Conservation (phyloP, 1,140 invertebrate genomes). For the Leucophenga varia region DNA sequence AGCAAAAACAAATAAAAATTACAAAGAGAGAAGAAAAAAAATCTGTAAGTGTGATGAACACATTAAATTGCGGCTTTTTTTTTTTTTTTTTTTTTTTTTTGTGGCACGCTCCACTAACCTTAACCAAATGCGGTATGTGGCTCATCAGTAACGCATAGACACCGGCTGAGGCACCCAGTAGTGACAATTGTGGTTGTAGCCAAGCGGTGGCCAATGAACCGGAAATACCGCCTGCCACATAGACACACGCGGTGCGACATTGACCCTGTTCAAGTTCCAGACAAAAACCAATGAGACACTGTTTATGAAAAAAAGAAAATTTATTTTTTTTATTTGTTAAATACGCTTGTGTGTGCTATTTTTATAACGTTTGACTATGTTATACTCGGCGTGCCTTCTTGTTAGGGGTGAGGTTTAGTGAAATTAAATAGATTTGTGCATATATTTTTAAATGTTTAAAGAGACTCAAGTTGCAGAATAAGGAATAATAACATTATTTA, state of each 20-base stretch:
- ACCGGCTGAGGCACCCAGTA: conserved; percentile 92
- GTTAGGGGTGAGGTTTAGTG: too few species aligned
- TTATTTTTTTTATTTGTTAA: too few species aligned
- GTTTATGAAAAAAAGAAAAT: too few species aligned
- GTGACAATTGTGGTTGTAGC: conserved; percentile 73
- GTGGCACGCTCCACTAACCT: conserved; percentile 63
- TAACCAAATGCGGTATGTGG: conserved; percentile 84
- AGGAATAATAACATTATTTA: too few species aligned
- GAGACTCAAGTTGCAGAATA: too few species aligned
- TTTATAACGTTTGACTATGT: too few species aligned
- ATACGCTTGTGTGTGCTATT: too few species aligned
- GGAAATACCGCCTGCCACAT: conserved; percentile 67
- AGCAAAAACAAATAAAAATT: conserved; percentile 5
- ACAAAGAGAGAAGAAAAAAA: conserved; percentile 10
- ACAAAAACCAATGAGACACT: conserved; percentile 68
- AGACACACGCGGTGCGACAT: conserved; percentile 71
- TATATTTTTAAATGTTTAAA: too few species aligned
- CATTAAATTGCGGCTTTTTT: conserved; percentile 34
- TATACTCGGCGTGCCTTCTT: too few species aligned
- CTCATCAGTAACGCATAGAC: conserved; percentile 91
- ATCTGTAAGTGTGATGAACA: conserved; percentile 14
- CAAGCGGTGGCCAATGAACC: conserved; percentile 77
- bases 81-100: too few species aligned
- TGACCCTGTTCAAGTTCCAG: conserved; percentile 83
- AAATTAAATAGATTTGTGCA: too few species aligned